Base-by-base conservation (phyloP, 2,888 invertebrate genomes). In the Colletes collaris region DNA sequence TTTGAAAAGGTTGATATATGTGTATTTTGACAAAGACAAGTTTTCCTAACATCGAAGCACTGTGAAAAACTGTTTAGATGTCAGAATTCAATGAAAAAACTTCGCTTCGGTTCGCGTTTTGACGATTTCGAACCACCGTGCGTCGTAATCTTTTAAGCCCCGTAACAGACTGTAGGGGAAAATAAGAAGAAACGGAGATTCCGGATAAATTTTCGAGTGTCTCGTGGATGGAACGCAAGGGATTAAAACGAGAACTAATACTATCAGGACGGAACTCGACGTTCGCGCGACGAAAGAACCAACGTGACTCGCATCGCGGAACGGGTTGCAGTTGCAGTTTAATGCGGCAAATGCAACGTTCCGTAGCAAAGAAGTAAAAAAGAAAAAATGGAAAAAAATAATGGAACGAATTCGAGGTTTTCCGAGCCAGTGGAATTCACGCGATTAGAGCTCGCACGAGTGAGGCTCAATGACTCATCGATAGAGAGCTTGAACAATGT, bases 401-500 rank as follows among this genome's bases (percentile, higher is more conserved):
- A 59, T 59, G 58, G 8, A 63, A 68, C 56, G 27, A 49, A 27
- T 27, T 10, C 3, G 58, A 62, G 27, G 58, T 13, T 64, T 59
- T 46, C 35, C 64, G 46, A 10, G 58, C 1, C 52, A 40, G 16
- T 40, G 56, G 49, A 65, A 60, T 49, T 73, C 49, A 27, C 50
- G 27, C 40, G 46, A 50, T 37, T 52, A 46, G 44, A 62, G 76
- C 3, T 37, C 58, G 46, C 59, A 4, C 50, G 59, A 50, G 11
- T n/a, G 68, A 53, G 19, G 16, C 55, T 77, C 66, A 27, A 75
- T 55, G 74, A 66, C 60, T 73, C 55, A 6, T 60, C 68, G 55
- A 64, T 68, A 53, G 46, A 40, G 8, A 8, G 35, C 53, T 49
- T 40, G 46, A 74, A 74, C 80, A 74, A 80, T 79, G 80, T 68